Percentiles rank a stretch among this genome's conserved stretches.
Conservation (phyloP, 2,797 vertebrate species). For the Chaetophractus vellerosus region DNA sequence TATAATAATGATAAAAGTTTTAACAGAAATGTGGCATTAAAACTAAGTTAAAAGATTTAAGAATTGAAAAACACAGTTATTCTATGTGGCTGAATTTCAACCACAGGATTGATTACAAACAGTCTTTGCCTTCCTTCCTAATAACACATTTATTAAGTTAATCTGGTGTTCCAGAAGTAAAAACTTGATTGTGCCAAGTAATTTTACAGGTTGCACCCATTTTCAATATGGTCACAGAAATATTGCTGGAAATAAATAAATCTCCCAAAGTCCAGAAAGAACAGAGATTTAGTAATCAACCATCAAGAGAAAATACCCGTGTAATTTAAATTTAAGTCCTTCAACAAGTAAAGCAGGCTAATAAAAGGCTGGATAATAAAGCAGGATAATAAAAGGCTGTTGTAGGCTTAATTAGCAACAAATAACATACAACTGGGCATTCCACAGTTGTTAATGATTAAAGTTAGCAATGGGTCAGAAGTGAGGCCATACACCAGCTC, state of each 20-base stretch:
- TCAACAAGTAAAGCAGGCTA: neutral
- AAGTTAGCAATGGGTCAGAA: neutral
- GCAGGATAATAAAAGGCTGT: conserved; percentile 3
- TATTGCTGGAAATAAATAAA: conserved; percentile 21
- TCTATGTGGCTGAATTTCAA: neutral
- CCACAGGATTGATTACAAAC: neutral
- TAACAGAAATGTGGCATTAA: neutral
- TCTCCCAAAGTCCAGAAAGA: neutral
- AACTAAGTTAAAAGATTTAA: conserved; percentile 38
- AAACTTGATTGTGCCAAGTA: neutral
- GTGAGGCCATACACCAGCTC: neutral
- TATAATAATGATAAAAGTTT: conserved; percentile 1
- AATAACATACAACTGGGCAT: neutral
- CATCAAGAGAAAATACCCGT: neutral
- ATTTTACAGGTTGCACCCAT: neutral
- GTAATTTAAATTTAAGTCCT: conserved; percentile 6
- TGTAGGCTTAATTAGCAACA: neutral
- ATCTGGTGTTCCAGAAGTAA: conserved; percentile 3
- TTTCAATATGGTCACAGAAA: conserved; percentile 40
- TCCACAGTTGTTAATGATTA: conserved; percentile 41
- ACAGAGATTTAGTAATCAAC: conserved; percentile 20
- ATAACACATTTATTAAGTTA: neutral
- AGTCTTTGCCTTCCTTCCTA: neutral
- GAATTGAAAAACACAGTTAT: neutral
- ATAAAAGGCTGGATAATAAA: neutral